These are phyloP conservation scores for Chelonus insularis DNA, from an alignment of 1,140 invertebrate genomes.

Conservation along the genomic window DNA sequence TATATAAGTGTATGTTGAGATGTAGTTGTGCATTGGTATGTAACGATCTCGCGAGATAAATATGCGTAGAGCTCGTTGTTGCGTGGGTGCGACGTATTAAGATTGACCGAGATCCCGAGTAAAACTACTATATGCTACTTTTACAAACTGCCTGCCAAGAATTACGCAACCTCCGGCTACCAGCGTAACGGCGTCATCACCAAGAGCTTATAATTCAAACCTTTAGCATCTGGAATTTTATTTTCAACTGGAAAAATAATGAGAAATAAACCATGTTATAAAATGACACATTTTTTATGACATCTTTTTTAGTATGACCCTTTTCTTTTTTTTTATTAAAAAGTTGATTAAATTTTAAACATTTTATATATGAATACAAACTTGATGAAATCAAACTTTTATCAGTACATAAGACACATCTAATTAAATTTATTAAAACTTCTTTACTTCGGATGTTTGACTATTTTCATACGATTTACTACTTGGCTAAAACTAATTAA, in stretches of 20 bases:
- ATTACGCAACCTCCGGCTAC: slow-evolving; percentile 24
- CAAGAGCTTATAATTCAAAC: slow-evolving; percentile 1
- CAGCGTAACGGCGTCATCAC: not conserved
- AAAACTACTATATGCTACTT: not conserved
- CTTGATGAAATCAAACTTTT: no score
- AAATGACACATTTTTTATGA: no score
- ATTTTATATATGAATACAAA: no score
- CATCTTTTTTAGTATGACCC: no score
- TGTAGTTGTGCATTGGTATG: slow-evolving; percentile 1
- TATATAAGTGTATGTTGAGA: not conserved
- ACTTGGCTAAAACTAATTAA: no score
- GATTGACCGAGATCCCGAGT: slow-evolving; percentile 12
- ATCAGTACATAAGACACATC: no score
- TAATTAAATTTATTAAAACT: no score
- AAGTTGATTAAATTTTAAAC: no score
- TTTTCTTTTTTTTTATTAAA: no score
- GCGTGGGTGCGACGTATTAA: slow-evolving; percentile 21
- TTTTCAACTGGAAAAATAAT: not conserved
- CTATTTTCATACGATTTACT: no score
- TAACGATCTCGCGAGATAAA: slow-evolving; percentile 19
- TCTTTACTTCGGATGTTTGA: no score
- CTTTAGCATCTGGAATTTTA: not conserved
- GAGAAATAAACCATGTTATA: no score
- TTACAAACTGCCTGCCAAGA: slow-evolving; percentile 14
- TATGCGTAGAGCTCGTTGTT: slow-evolving; percentile 12